Conservation (phyloP, 2,113 vertebrate genomes). For the Isichthys henryi region DNA sequence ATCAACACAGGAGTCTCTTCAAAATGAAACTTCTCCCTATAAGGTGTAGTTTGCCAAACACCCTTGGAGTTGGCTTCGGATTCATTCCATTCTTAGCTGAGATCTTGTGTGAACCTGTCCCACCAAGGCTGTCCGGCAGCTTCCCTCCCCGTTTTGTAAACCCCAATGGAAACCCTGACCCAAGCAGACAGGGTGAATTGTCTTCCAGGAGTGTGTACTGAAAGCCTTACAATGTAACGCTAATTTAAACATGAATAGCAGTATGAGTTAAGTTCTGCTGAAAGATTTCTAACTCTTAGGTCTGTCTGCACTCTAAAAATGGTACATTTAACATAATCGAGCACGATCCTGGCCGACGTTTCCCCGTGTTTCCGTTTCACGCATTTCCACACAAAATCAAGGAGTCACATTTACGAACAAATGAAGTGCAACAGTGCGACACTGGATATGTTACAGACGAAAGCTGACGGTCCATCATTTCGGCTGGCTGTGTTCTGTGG, state of each 20-base stretch:
- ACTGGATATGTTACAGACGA: not conserved
- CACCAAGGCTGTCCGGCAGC: not conserved
- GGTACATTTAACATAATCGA: not conserved
- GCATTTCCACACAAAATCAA: not conserved
- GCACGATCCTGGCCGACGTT: not conserved
- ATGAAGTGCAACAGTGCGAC: not conserved
- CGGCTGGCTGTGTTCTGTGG: not conserved
- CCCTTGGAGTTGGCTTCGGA: not conserved
- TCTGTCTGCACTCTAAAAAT: not conserved
- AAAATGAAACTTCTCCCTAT: not conserved
- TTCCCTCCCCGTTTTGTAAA: not conserved
- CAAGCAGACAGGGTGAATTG: not conserved
- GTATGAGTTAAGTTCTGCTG: not conserved
- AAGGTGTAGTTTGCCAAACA: not conserved
- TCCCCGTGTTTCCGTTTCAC: not conserved
- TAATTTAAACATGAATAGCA: not conserved
- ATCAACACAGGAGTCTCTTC: not conserved
- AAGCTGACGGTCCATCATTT: not conserved
- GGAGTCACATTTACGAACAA: not conserved
- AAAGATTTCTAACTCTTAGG: not conserved
- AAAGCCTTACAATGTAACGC: not conserved
- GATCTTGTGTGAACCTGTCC: not conserved
- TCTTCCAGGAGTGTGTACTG: not conserved
- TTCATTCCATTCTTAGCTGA: not conserved
- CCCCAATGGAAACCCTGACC: not conserved